Evolutionary conservation across 1,140 invertebrate genomes (phyloP), one percentile per base, ranked within the genome.

Genomic region (Drosophila sproati): DNA sequence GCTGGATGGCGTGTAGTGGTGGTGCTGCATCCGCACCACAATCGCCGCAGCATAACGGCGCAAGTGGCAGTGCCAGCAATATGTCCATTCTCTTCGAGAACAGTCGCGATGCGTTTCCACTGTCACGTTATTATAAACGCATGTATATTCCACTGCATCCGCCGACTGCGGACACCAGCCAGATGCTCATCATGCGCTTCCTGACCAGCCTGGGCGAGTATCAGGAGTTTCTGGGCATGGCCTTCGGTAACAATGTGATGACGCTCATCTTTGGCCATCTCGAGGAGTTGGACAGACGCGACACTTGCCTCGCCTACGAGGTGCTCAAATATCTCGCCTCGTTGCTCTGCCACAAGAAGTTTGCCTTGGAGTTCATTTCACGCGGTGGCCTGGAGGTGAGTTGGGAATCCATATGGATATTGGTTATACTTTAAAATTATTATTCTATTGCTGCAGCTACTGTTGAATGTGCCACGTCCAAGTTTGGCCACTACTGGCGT

Each of bases 401-500:
- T 63, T 39, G 54, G 4, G 12, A 8, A 3, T 51, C 2, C 6
- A 59, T 45, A 7, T 3, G 7, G 8, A 5, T 3, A 10, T 6
- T 5, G 32, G 20, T 20, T 20, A 20, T 20, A 20, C 1, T 0
- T 20, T 39, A 8, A 20, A 55, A 20, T 12, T 28, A 0, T 51
- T 8, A 4, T 8, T 20, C 0, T 12, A 45, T 51, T 52, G 35
- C 51, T 81, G 35, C 93, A 97, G 94, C 94, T 95, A 75, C 93
- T 99, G 35, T 93, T 99, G 3, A 96, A 97, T 90, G 96, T 99
- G 3, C 97, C 98, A 4, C 94, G 97, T 39, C 98, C 98, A 3
- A 98, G 98, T 43, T 96, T 99, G 34, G 97, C 98, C 2, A 98
- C 98, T 0, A 98, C 98, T 2, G 98, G 98, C 7, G 98, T 99